Conservation (phyloP, 2,797 vertebrate species). For the Muscicapa comitata region DNA sequence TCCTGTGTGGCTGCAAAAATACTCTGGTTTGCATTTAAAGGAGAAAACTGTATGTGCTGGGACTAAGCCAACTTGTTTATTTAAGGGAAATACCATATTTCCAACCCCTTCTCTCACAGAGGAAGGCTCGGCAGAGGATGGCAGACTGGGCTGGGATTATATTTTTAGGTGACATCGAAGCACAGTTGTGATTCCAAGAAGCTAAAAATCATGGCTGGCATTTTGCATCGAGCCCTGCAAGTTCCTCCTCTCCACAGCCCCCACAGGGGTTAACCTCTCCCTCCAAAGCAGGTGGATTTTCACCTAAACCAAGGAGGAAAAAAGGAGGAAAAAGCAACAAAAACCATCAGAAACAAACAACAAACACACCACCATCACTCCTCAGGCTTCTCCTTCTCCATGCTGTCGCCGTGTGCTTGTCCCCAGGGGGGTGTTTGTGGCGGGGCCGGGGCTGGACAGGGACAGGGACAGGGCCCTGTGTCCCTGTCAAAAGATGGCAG, state of each 20-base stretch:
- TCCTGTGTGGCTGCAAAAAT: constrained; percentile 31
- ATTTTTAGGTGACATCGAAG: constrained; percentile 57
- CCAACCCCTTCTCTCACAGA: not conserved
- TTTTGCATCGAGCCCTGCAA: not conserved
- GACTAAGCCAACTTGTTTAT: constrained; percentile 44
- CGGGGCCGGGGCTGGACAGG: not conserved
- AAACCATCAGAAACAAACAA: not conserved
- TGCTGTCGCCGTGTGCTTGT: not conserved
- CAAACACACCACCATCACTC: not conserved
- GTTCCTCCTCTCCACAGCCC: not conserved
- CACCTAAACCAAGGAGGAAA: not conserved
- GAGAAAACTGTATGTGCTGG: constrained; percentile 38
- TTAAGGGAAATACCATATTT: constrained; percentile 45
- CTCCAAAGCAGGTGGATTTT: constrained; percentile 17
- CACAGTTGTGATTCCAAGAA: constrained; percentile 1
- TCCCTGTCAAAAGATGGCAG: constrained; percentile 68
- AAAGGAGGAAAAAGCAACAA: not conserved
- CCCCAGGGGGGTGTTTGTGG: not conserved
- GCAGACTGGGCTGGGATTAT: constrained; percentile 33
- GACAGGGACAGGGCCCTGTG: not conserved
- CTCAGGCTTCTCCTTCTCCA: not conserved
- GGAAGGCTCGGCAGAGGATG: constrained; percentile 43
- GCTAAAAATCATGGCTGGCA: constrained; percentile 38
- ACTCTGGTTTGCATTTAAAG: constrained; percentile 57
- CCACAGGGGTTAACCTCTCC: not conserved